Evolutionary conservation across 2,113 vertebrate genomes (phyloP), one percentile per base, ranked within the genome.

Genomic region (Scopus umbretta): DNA sequence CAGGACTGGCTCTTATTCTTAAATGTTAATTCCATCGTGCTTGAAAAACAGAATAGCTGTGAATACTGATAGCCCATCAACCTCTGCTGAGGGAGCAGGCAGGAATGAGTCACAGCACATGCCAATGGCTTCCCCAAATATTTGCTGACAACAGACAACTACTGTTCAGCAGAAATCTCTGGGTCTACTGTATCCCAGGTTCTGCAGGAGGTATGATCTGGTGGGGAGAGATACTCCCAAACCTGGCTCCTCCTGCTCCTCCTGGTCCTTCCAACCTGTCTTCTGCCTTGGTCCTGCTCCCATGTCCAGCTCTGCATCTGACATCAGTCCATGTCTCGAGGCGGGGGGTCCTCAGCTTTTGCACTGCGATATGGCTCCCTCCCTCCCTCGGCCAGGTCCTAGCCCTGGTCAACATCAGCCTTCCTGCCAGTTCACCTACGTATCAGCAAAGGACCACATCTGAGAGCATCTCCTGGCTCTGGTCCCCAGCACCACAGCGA

Each of bases 11-110:
- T 92, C 32, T 87, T 73, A 16, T 40, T 90, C 86, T 85, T 61
- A 78, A 49, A 34, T 63, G 80, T 74, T 83, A 83, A 88, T 83
- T 92, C 79, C 63, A 73, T 61, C 13, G 2, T 62, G 72, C 72
- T 88, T 88, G 90, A 95, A 83, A 92, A 95, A 80, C 52, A 85
- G 70, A 91, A 40, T 91, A 95, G 91, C 76, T 89, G 80, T 70
- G 84, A 91, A 50, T 68, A 66, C 16, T 70, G 62, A 89, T 52
- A 91, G 36, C 11, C 56, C 66, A 45, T 72, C 62, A 70, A 43
- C 11, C 22, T 85, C 76, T 80, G 47, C 78, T 73, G 58, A 95
- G 52, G 61, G 52, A 93, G 83, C 76, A 71, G 58, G 47, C 61
- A 84, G 61, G 83, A 92, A 50, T 72, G 15, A 91, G 40, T 81